A percentile compares a stretch with the other conserved stretches of the same genome.
Evolutionary conservation across 2,888 invertebrate species (phyloP).

Genomic region (Nemotelus pantherinus): DNA sequence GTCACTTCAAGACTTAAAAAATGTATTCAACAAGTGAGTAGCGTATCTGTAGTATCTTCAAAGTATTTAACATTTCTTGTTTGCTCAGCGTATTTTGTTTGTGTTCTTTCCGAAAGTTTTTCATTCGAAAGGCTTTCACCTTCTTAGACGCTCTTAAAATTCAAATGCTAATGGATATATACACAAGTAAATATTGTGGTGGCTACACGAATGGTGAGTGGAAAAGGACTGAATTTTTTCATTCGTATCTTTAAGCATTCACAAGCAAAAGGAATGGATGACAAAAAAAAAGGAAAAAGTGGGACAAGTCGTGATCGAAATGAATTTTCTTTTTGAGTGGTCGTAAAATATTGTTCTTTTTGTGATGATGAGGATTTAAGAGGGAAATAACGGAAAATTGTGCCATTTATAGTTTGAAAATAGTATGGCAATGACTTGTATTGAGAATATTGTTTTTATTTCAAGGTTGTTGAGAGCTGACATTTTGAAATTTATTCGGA

Average conservation of each 20-base stretch:
- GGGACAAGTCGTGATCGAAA: neutral
- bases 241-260: neutral
- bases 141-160: neutral
- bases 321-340: too few relatives aligned
- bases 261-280: neutral
- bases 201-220: neutral
- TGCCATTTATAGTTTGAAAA: too few relatives aligned
- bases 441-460: too few relatives aligned
- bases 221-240: neutral
- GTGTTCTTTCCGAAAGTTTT: neutral
- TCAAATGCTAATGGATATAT: slow-evolving; percentile 10
- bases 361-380: too few relatives aligned
- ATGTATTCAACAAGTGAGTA: slow-evolving; percentile 7
- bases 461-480: too few relatives aligned
- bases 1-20: neutral
- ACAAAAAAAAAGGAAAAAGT: neutral
- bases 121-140: neutral
- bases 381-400: too few relatives aligned
- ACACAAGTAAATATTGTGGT: neutral
- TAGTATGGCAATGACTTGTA: too few relatives aligned
- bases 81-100: neutral
- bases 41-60: neutral
- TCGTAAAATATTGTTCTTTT: too few relatives aligned
- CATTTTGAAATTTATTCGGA: too few relatives aligned
- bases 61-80: neutral